Evolutionary conservation across 37 sponge, comb jelly and placozoan genomes (phyloP).

Genomic region (Theonella swinhoei): DNA sequence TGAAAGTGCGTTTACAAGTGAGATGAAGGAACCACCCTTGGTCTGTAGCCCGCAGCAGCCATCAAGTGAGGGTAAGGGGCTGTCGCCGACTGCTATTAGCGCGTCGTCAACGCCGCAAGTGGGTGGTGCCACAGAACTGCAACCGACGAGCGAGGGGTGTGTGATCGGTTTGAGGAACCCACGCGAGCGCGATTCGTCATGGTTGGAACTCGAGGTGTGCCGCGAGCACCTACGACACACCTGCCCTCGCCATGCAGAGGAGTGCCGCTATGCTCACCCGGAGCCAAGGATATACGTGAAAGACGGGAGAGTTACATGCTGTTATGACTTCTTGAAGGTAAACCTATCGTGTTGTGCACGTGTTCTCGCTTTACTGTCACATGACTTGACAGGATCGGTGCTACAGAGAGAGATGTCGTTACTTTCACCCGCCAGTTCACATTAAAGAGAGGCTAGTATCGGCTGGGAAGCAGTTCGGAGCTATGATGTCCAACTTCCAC

Average conservation of each 20-base stretch:
- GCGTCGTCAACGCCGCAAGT: too few species aligned
- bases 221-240: constrained; percentile 66
- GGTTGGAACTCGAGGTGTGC: constrained; percentile 84
- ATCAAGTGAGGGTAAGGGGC: too few species aligned
- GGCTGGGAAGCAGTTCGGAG: constrained; percentile 69
- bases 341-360: neutral
- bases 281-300: constrained; percentile 30
- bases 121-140: too few species aligned
- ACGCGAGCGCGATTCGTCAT: constrained; percentile 59
- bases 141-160: too few species aligned
- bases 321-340: constrained; percentile 87
- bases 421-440: constrained; percentile 77
- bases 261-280: constrained; percentile 90
- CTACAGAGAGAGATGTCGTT: constrained; percentile 64
- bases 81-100: too few species aligned
- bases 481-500: constrained; percentile 39
- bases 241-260: constrained; percentile 52
- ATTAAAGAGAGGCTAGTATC: constrained; percentile 67
- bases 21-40: too few species aligned
- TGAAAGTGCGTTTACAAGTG: too few species aligned
- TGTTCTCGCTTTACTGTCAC: neutral
- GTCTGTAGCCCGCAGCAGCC: too few species aligned
- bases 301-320: constrained; percentile 79
- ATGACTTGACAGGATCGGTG: constrained; percentile 64
- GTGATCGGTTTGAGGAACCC: too few species aligned